A percentile compares a stretch with the other conserved stretches of the same genome.
Evolutionary conservation across 2,888 invertebrate genomes (phyloP).

Genomic region (Athalia rosae): DNA sequence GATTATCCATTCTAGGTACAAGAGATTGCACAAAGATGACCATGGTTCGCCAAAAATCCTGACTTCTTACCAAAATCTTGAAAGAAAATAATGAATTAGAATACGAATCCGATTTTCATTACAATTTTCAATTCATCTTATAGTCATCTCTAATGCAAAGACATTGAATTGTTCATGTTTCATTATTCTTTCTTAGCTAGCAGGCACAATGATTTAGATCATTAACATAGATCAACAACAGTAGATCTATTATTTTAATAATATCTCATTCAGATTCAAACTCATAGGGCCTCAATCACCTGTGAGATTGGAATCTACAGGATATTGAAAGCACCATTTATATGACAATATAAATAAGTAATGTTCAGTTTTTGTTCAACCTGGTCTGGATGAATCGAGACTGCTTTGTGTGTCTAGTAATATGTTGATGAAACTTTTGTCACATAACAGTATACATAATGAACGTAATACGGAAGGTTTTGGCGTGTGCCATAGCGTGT

Average conservation of each 20-base stretch:
- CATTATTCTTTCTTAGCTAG: too few species aligned
- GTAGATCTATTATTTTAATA: neutral
- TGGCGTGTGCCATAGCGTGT: slow-evolving; percentile 69
- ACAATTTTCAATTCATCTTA: too few species aligned
- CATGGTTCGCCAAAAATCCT: too few species aligned
- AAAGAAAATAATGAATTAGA: too few species aligned
- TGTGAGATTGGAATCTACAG: slow-evolving; percentile 19
- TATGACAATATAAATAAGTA: slow-evolving; percentile 1
- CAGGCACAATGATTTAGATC: too few species aligned
- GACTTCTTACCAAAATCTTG: too few species aligned
- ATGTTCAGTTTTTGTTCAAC: slow-evolving; percentile 10
- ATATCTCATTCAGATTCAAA: neutral
- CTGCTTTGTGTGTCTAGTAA: slow-evolving; percentile 16
- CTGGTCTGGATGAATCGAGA: neutral
- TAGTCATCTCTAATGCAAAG: too few species aligned
- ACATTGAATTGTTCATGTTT: too few species aligned
- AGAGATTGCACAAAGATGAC: too few species aligned
- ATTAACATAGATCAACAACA: neutral
- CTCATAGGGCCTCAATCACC: neutral
- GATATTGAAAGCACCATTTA: slow-evolving; percentile 1
- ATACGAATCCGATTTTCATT: too few species aligned
- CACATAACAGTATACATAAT: slow-evolving; percentile 40
- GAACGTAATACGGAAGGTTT: slow-evolving; percentile 59
- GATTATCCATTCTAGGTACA: too few species aligned
- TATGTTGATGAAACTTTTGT: slow-evolving; percentile 24